Evolutionary conservation across 2,113 vertebrate genomes (phyloP).

Genomic region (Neogale vison): DNA sequence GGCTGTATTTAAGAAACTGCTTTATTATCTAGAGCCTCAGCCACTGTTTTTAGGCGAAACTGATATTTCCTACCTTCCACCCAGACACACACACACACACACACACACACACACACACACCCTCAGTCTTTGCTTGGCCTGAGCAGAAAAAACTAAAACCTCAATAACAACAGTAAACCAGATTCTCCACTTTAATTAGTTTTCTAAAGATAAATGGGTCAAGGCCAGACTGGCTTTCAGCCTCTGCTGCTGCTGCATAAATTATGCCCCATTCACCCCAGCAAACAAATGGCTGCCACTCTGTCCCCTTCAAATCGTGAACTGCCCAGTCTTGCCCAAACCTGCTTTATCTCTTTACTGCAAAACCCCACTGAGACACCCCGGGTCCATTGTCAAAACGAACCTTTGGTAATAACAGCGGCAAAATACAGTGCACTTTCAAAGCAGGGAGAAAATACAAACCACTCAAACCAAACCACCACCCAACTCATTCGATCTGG

Average conservation of each 20-base stretch:
- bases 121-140: background rate
- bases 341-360: conserved; percentile 54
- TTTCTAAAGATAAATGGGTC: conserved; percentile 68
- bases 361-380: conserved; percentile 55
- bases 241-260: conserved; percentile 58
- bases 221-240: conserved; percentile 55
- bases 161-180: conserved; percentile 41
- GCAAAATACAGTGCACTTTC: conserved; percentile 47
- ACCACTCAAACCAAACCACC: conserved; percentile 21
- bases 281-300: conserved; percentile 45
- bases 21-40: conserved; percentile 52
- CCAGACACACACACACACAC: background rate
- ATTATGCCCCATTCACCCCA: conserved; percentile 32
- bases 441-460: conserved; percentile 8
- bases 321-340: conserved; percentile 32
- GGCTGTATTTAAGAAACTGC: conserved; percentile 61
- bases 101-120: background rate
- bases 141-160: conserved; percentile 36
- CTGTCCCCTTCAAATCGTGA: conserved; percentile 24
- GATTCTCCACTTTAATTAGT: conserved; percentile 67
- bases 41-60: conserved; percentile 48
- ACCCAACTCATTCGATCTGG: background rate
- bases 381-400: conserved; percentile 50
- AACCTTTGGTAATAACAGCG: conserved; percentile 32
- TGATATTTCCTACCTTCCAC: conserved; percentile 41